Evolutionary conservation across 2,113 vertebrate species (phyloP), one percentile per base, ranked within the genome.

Genomic region (Benitochromis conjunctus): DNA sequence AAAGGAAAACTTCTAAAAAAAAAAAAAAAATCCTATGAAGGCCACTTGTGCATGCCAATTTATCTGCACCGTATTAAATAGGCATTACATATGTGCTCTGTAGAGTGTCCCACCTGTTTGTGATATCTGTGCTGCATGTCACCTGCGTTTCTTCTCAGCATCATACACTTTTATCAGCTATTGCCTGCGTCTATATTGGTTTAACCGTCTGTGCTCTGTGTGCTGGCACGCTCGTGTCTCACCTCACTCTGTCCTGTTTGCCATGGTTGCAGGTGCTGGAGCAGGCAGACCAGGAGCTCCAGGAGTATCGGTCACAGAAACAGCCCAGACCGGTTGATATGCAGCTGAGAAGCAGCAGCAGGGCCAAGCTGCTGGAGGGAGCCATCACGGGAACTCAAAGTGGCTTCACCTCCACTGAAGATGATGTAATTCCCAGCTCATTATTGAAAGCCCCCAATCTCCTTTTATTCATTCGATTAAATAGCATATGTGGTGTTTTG

Each of bases 251-350:
- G 14, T 60, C 86, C 91, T 98, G 98, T 4, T 85, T 96, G 12
- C 98, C 98, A 0, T 96, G 93, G 90, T 97, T 97, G 91, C 98
- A 99, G 79, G 96, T 97, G 41, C 88, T 96, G 80, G 98, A 96
- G 92, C 98, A 99, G 86, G 86, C 64, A 16, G 97, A 96, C 98
- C 98, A 99, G 0, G 92, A 2, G 2, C 87, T 89, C 98, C 98
- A 99, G 0, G 96, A 91, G 80, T 97, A 99, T 29, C 90, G 96
- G 5, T 99, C 97, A 93, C 98, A 99, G 88, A 96, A 97, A 89
- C 98, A 99, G 0, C 95, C 94, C 64, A 95, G 92, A 24, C 90
- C 88, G 3, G 76, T 85, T 9, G 92, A 91, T 16, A 92, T 71
- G 9, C 85, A 54, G 74, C 88, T 58, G 80, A 95, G 90, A 51